These are phyloP conservation scores for Orussus abietinus DNA, from an alignment of 1,140 invertebrate genomes.

Conservation along the genomic window DNA sequence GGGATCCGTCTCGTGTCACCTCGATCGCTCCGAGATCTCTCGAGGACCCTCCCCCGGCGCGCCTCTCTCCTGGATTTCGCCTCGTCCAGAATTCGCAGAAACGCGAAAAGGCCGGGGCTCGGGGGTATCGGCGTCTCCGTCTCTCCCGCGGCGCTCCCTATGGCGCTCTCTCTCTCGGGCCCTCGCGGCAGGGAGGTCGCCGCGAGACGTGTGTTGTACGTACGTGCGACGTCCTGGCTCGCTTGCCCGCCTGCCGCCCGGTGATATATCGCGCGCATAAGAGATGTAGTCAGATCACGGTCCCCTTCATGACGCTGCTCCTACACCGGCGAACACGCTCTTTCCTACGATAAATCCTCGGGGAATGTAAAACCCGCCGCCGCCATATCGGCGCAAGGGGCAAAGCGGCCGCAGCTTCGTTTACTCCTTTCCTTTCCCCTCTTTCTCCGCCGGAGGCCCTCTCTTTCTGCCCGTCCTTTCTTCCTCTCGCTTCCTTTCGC, in stretches of 20 bases:
- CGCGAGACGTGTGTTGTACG: neutral
- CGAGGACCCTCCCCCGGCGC: too few relatives aligned
- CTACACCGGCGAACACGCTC: conserved; percentile 39
- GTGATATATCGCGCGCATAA: conserved; percentile 42
- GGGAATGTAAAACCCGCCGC: conserved; percentile 35
- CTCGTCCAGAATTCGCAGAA: neutral
- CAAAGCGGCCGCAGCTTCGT: conserved; percentile 10
- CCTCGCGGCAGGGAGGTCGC: neutral
- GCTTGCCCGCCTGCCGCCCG: neutral
- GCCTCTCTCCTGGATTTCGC: too few relatives aligned
- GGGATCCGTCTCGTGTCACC: too few relatives aligned
- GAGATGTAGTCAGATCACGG: conserved; percentile 43
- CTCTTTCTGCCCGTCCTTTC: neutral
- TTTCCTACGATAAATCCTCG: conserved; percentile 45
- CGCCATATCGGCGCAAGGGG: conserved; percentile 11
- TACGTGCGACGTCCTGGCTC: neutral
- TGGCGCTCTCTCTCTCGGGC: neutral
- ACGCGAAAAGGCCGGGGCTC: neutral
- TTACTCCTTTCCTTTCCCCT: conserved; percentile 7
- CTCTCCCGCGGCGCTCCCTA: too few relatives aligned
- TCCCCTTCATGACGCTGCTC: conserved; percentile 40
- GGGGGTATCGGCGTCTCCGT: too few relatives aligned
- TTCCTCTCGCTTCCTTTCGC: neutral
- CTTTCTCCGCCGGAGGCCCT: conserved; percentile 4
- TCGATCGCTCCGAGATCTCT: too few relatives aligned